Percentiles rank a stretch among this genome's conserved stretches.
Evolutionary conservation across 2,797 vertebrate genomes (phyloP).

Genomic region (Cossypha heuglini): DNA sequence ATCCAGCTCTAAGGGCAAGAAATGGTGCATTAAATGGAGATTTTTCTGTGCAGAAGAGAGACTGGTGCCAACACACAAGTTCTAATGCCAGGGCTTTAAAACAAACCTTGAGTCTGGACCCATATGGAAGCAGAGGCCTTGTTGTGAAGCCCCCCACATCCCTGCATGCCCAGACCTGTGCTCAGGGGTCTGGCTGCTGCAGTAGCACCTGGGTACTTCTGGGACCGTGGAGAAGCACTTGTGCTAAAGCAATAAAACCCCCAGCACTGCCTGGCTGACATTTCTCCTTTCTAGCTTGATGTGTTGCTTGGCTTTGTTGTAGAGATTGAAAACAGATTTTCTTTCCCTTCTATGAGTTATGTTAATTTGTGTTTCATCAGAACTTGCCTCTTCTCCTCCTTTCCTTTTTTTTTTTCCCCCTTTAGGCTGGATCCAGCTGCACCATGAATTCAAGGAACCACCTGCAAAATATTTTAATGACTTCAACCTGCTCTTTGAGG

Average conservation of each 20-base stretch:
- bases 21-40: not conserved
- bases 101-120: not conserved
- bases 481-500: conserved; percentile 61
- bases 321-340: conserved; percentile 68
- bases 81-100: not conserved
- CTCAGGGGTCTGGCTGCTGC: not conserved
- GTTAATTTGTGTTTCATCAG: conserved; percentile 65
- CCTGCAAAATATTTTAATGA: conserved; percentile 65
- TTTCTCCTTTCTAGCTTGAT: conserved; percentile 53
- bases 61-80: not conserved
- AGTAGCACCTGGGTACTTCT: conserved; percentile 5
- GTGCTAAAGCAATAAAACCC: conserved; percentile 54
- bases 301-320: conserved; percentile 63
- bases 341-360: conserved; percentile 31
- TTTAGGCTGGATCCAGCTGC: conserved; percentile 54
- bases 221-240: not conserved
- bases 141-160: not conserved
- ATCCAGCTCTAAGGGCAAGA: not conserved
- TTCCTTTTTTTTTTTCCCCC: fast-evolving
- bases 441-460: conserved; percentile 61
- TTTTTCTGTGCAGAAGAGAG: not conserved
- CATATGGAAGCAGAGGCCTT: not conserved
- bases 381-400: conserved; percentile 20
- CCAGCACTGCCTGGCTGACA: not conserved
- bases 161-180: not conserved